phyloP scores from a whole-genome alignment of 2,888 invertebrate species.

The Coelopa pilipes region DNA sequence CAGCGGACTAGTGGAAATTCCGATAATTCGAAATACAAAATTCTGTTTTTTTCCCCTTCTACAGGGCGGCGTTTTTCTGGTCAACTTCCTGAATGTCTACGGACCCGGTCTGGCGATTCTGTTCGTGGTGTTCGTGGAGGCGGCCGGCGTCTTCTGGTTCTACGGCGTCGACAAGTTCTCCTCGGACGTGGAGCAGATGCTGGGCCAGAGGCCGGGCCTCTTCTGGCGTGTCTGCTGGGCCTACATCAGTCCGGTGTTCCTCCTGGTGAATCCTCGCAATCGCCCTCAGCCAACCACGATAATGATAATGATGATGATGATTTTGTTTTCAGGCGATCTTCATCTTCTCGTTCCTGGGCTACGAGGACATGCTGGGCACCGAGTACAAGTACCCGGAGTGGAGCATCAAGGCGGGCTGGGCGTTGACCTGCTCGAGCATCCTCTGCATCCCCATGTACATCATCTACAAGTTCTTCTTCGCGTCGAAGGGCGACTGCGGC shows the following conservation, averaged over 20 bases:
- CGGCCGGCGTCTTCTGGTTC: constrained; percentile 90
- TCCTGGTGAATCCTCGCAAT: constrained; percentile 72
- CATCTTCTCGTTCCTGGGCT: constrained; percentile 82
- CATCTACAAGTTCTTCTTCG: constrained; percentile 77
- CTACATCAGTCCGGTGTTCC: constrained; percentile 85
- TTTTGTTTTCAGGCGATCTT: constrained; percentile 75
- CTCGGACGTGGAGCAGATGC: constrained; percentile 83
- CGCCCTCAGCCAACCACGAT: not conserved
- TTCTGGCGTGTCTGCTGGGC: constrained; percentile 90
- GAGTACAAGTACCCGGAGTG: constrained; percentile 82
- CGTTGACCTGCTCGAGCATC: constrained; percentile 85
- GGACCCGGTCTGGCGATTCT: constrained; percentile 88
- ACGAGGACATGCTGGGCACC: constrained; percentile 82
- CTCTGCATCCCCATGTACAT: constrained; percentile 87
- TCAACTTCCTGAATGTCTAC: constrained; percentile 87
- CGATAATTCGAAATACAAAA: constrained; percentile 3
- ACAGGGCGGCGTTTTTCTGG: constrained; percentile 87
- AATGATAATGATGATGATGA: not conserved
- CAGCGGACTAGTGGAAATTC: not conserved
- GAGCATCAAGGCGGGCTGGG: constrained; percentile 84
- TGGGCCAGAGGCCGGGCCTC: constrained; percentile 80
- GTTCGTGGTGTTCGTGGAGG: constrained; percentile 91
- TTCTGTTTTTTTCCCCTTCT: constrained; percentile 14
- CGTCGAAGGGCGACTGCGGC: constrained; percentile 72
- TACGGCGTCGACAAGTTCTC: constrained; percentile 87